Evolutionary conservation across 1,140 invertebrate species (phyloP), one percentile per base, ranked within the genome.

Genomic region (Leptopilina clavipes): DNA sequence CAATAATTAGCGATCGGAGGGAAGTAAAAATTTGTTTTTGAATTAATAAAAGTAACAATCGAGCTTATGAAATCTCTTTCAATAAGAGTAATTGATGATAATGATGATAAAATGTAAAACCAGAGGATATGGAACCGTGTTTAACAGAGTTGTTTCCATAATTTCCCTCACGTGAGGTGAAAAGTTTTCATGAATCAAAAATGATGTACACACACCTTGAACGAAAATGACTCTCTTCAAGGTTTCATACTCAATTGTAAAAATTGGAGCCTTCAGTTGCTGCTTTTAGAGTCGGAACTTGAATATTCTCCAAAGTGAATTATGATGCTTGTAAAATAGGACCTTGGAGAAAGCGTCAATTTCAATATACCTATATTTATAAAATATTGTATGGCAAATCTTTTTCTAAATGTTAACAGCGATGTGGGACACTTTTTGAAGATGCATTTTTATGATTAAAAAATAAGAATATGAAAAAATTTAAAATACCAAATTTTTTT

Each of bases 21-120:
- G n/a, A n/a, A n/a, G n/a, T n/a, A n/a, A n/a, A n/a, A n/a, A n/a
- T n/a, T n/a, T n/a, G n/a, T n/a, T n/a, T n/a, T n/a, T n/a, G n/a
- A n/a, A n/a, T n/a, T n/a, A n/a, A n/a, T n/a, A n/a, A n/a, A n/a
- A n/a, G n/a, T n/a, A n/a, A n/a, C 12, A 5, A 5, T 52, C 5
- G 2, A 52, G 48, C n/a, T 52, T 52, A 6, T 3, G n/a, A 52
- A 31, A 31, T n/a, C n/a, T n/a, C n/a, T n/a, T n/a, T n/a, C n/a
- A n/a, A n/a, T n/a, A n/a, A n/a, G n/a, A n/a, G n/a, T n/a, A 52
- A 17, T 17, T 52, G 8, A 52, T 5, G 25, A n/a, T n/a, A n/a
- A n/a, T 31, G 5, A 31, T 31, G 83, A 82, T 83, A 83, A 83
- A 83, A 83, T 81, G 77, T 78, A 75, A 76, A n/a, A 79, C 75